phyloP scores from a whole-genome alignment of 2,888 invertebrate genomes.

The Girardia tigrina region DNA sequence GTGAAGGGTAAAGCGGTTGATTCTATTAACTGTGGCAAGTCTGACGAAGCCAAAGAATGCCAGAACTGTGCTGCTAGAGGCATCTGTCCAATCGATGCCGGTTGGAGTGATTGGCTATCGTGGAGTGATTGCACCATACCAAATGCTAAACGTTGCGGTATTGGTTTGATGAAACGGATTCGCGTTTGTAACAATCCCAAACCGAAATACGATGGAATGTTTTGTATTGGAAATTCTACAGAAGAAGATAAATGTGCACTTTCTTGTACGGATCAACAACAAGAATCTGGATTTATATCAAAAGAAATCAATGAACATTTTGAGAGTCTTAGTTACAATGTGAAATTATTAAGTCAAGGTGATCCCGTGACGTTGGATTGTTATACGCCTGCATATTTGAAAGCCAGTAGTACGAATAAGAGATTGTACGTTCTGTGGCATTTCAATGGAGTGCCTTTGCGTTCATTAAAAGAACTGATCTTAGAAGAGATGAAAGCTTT shows the following conservation, averaged over 20 bases:
- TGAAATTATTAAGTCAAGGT: neutral
- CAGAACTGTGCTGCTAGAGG: neutral
- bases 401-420: neutral
- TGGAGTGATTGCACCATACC: neutral
- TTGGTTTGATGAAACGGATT: neutral
- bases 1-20: neutral
- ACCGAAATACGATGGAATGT: conserved; percentile 2
- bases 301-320: neutral
- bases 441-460: neutral
- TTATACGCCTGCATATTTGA: neutral
- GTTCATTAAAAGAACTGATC: neutral
- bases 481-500: neutral
- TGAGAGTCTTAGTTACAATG: neutral
- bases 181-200: neutral
- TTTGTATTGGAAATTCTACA: neutral
- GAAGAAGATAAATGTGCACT: neutral
- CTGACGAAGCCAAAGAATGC: conserved; percentile 9
- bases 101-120: neutral
- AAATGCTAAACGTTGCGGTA: neutral
- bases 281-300: neutral
- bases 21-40: neutral
- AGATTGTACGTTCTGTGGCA: neutral
- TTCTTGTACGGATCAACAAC: neutral
- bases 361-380: neutral
- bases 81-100: conserved; percentile 7